Base-by-base conservation (phyloP, 2,797 vertebrate species). In the Brotogeris chrysoptera region DNA sequence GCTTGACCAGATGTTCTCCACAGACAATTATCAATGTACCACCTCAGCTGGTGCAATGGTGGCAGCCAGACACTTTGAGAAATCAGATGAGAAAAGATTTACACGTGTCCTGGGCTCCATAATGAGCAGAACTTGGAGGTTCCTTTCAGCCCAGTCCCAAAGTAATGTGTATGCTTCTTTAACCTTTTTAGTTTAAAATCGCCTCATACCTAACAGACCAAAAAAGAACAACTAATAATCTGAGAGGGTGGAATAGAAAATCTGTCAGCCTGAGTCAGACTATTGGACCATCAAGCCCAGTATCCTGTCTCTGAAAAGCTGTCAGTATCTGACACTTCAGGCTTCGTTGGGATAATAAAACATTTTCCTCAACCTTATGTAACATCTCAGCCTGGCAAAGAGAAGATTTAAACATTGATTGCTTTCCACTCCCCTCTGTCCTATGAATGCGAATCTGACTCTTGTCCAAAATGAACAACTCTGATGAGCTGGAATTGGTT, bases 401-500 rank as follows among this genome's bases (percentile, higher is more conserved):
- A 77, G 96, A 81, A 87, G 96, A 90, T 96, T 96, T 95, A 95
- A 95, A 93, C 94, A 85, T 9, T 60, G 95, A 97, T 96, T 97
- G 91, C 95, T 97, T 96, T 97, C 96, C 96, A 96, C 96, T 96
- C 96, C 94, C 90, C 95, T 97, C 96, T 47, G 80, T 94, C 96
- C 88, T 81, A 74, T 91, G 91, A 95, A 96, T 47, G 90, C 16
- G 80, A 94, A 95, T 74, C 94, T 97, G 96, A 96, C 83, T 92
- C 90, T 74, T 52, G 79, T 96, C 96, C 96, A 97, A 97, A 94
- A 95, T 25, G 96, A 97, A 97, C 96, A 97, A 74, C 93, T 64
- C 95, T 92, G 96, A 96, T 95, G 96, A 97, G 96, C 90, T 97
- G 96, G 95, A 97, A 96, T 95, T 32, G 95, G 90, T 95, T 97